Conservation (phyloP, 2,888 invertebrate species). For the Euproctis similis region DNA sequence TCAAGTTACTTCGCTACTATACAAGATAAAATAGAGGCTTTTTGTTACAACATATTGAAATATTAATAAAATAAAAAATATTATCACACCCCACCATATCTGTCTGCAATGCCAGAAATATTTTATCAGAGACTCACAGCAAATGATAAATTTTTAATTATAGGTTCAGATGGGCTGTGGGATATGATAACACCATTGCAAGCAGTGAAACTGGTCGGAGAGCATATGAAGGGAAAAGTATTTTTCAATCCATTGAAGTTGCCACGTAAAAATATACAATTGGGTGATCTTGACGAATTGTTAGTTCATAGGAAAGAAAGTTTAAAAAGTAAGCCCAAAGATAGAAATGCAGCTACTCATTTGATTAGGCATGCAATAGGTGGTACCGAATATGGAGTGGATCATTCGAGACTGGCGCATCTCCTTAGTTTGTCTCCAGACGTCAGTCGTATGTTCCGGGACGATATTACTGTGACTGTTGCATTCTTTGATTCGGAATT, state of each 20-base stretch:
- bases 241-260: slow-evolving; percentile 88
- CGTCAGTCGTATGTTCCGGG: slow-evolving; percentile 91
- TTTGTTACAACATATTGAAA: no score
- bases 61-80: no score
- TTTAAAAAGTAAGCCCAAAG: slow-evolving; percentile 90
- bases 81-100: slow-evolving; percentile 96
- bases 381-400: slow-evolving; percentile 91
- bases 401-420: slow-evolving; percentile 89
- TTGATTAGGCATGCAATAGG: slow-evolving; percentile 95
- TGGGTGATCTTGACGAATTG: slow-evolving; percentile 84
- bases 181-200: slow-evolving; percentile 89
- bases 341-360: slow-evolving; percentile 97
- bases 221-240: slow-evolving; percentile 93
- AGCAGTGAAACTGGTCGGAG: slow-evolving; percentile 91
- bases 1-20: no score
- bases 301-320: slow-evolving; percentile 82
- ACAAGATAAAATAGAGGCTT: no score
- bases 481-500: slow-evolving; percentile 94
- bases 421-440: slow-evolving; percentile 90
- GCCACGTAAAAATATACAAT: slow-evolving; percentile 81
- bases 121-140: slow-evolving; percentile 85
- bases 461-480: slow-evolving; percentile 97
- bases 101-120: slow-evolving; percentile 92
- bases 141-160: slow-evolving; percentile 92
- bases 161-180: slow-evolving; percentile 98